Evolutionary conservation across 2,797 vertebrate genomes (phyloP).

Genomic region (Holocentrus rufus): DNA sequence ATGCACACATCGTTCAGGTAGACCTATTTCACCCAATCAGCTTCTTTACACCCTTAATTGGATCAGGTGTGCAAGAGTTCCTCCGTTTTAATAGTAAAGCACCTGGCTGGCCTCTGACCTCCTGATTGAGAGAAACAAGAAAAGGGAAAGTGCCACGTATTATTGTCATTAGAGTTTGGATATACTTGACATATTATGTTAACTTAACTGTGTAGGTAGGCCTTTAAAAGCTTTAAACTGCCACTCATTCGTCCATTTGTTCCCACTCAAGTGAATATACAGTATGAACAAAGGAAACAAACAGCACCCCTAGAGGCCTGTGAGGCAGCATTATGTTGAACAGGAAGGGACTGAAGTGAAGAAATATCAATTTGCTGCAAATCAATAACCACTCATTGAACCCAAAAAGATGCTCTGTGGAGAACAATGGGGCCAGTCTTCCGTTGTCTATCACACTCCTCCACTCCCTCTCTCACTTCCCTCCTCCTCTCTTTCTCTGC

Average conservation of each 20-base stretch:
- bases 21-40: too few relatives aligned
- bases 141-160: constrained; percentile 11
- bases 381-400: constrained; percentile 62
- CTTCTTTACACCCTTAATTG: too few relatives aligned
- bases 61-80: too few relatives aligned
- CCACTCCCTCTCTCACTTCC: background rate
- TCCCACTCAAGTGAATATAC: constrained; percentile 20
- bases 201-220: background rate
- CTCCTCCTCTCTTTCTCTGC: background rate
- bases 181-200: constrained; percentile 17
- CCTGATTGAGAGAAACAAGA: constrained; percentile 17
- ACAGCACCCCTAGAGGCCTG: background rate
- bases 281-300: constrained; percentile 1
- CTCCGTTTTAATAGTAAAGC: too few relatives aligned
- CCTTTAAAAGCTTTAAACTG: constrained; percentile 29
- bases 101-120: constrained; percentile 52
- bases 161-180: constrained; percentile 20
- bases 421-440: constrained; percentile 33
- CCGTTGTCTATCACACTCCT: constrained; percentile 16
- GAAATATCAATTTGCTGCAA: constrained; percentile 51
- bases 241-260: constrained; percentile 15
- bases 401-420: constrained; percentile 44
- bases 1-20: too few relatives aligned
- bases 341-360: constrained; percentile 37
- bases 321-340: constrained; percentile 43